Base-by-base conservation (phyloP, 2,113 vertebrate species). In the Limanda limanda region DNA sequence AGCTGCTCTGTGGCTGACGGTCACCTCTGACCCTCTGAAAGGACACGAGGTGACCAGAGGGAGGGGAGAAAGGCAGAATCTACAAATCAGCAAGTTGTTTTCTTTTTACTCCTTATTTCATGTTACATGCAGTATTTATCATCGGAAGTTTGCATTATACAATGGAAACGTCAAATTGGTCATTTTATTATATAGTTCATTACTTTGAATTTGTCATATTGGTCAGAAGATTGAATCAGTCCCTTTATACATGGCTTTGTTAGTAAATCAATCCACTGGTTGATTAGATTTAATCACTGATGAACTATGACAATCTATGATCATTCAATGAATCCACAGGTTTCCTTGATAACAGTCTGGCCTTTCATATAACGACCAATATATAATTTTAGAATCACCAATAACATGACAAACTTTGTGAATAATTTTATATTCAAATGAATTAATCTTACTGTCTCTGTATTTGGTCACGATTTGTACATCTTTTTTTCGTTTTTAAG, bases 1-100 rank as follows among this genome's bases (percentile, higher is more conserved):
- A 60, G 27, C 73, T 37, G 9, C 42, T 60, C 15, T 13, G 47
- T n/a, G 14, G 52, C 31, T 35, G 5, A 57, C 3, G 20, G 11
- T 57, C 18, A 65, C 45, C 71, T 65, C 54, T 54, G 48, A 81
- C 35, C 35, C 17, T 45, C 4, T 35, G 68, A 37, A 71, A 55
- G 61, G 13, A 60, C 18, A 45, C 25, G 13, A 56, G 3, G 24
- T 24, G 63, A 5, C 20, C 47, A 24, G 3, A 21, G 20, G n/a
- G 55, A 24, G 5, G 17, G 14, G n/a, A n/a, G 56, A 57, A 59
- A 17, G 20, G 13, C 24, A 10, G 5, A 21, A 62, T 51, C 13
- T 21, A 4, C 54, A 6, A 48, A 68, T 35, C 11, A 21, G 25
- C 20, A 9, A 8, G 24, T 55, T 74, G 65, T 63, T 58, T 12